These are phyloP conservation scores for Unio delphinus DNA, from an alignment of 2,888 invertebrate genomes.

Conservation along the genomic window DNA sequence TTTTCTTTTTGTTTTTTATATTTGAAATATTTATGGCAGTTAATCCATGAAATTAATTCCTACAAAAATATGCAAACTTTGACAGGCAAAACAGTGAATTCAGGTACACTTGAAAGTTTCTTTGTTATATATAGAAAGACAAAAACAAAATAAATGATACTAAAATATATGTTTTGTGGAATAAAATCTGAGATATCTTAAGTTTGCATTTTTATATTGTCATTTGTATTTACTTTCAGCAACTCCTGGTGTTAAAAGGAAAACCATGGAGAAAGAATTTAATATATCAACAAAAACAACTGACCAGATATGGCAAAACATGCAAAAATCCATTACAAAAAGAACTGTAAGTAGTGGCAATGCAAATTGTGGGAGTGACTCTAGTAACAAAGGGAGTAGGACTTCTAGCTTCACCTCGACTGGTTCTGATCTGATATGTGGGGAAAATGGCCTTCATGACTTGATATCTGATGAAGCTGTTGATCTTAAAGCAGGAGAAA, in stretches of 20 bases:
- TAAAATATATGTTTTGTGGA: too few relatives aligned
- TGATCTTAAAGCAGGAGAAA: slow-evolving; percentile 67
- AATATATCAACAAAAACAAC: slow-evolving; percentile 41
- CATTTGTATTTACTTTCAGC: too few relatives aligned
- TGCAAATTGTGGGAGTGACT: slow-evolving; percentile 24
- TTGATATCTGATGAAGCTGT: slow-evolving; percentile 47
- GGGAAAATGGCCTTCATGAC: slow-evolving; percentile 41
- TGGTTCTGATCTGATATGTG: slow-evolving; percentile 27
- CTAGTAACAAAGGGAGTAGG: slow-evolving; percentile 26
- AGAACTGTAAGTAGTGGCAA: slow-evolving; percentile 38
- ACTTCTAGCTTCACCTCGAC: slow-evolving; percentile 30
- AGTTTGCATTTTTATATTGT: too few relatives aligned
- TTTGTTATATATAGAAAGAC: too few relatives aligned
- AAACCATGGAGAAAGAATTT: slow-evolving; percentile 40
- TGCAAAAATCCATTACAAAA: slow-evolving; percentile 56
- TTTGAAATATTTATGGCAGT: too few relatives aligned
- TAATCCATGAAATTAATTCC: too few relatives aligned
- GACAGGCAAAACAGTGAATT: too few relatives aligned
- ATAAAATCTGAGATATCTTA: too few relatives aligned
- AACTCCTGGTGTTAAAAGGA: slow-evolving; percentile 16
- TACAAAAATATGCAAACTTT: too few relatives aligned
- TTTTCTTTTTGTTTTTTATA: too few relatives aligned
- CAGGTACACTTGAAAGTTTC: too few relatives aligned
- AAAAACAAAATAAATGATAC: too few relatives aligned
- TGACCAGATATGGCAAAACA: slow-evolving; percentile 53